Evolutionary conservation across 2,888 invertebrate genomes (phyloP).

Genomic region (Leptinotarsa peninsularis): DNA sequence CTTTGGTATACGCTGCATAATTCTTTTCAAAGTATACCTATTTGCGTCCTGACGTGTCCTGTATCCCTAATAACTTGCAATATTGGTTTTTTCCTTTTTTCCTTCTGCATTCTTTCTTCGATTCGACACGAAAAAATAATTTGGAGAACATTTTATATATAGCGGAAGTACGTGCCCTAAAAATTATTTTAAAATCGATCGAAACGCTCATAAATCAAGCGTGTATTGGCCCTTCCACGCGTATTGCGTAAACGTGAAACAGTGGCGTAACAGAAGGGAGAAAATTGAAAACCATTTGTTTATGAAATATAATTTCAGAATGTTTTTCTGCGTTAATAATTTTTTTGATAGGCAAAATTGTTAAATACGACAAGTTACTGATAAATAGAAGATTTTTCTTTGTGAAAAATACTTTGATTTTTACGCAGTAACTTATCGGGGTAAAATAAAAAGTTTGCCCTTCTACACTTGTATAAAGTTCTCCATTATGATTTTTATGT

Average conservation of each 20-base stretch:
- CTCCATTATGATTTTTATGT: too few species aligned
- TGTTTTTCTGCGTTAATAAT: not conserved
- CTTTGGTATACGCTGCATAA: slow-evolving; percentile 21
- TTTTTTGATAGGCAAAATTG: too few species aligned
- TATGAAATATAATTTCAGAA: not conserved
- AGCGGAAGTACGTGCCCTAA: slow-evolving; percentile 45
- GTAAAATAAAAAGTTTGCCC: too few species aligned
- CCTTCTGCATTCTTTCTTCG: slow-evolving; percentile 12
- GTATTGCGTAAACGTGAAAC: slow-evolving; percentile 37
- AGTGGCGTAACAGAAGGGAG: not conserved
- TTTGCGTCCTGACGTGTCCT: slow-evolving; percentile 28
- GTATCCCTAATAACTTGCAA: slow-evolving; percentile 21
- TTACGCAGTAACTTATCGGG: too few species aligned
- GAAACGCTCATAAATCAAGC: slow-evolving; percentile 43
- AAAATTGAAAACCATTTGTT: not conserved
- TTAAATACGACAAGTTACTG: too few species aligned
- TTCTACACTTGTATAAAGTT: too few species aligned
- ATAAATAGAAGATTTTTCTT: too few species aligned
- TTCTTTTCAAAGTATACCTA: slow-evolving; percentile 27
- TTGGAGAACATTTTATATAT: slow-evolving; percentile 40
- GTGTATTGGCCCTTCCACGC: slow-evolving; percentile 39
- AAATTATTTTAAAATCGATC: slow-evolving; percentile 49
- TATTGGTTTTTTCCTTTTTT: slow-evolving; percentile 26
- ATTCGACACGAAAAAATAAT: slow-evolving; percentile 30
- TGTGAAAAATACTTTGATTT: too few species aligned